A percentile compares a stretch with the other conserved stretches of the same genome.
phyloP scores from a whole-genome alignment of 2,797 vertebrate genomes.

The Melanotaenia boesemani region DNA sequence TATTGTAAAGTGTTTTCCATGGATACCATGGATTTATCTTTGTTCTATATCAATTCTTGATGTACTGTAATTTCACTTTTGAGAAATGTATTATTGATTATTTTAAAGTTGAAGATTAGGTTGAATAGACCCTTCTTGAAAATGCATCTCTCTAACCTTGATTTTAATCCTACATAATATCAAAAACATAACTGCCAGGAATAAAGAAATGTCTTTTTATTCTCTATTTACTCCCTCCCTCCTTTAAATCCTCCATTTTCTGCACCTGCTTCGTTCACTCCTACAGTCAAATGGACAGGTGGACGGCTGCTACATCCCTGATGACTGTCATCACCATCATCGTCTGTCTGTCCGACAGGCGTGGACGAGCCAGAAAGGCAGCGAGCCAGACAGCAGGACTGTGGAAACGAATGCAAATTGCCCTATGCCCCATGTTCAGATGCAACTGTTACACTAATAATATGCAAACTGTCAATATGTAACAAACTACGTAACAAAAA shows the following conservation, averaged over 20 bases:
- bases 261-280: conserved; percentile 72
- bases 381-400: conserved; percentile 62
- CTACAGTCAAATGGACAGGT: conserved; percentile 56
- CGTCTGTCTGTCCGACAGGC: conserved; percentile 69
- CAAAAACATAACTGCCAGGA: conserved; percentile 23
- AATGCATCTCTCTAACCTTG: conserved; percentile 19
- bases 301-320: conserved; percentile 68
- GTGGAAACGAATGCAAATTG: conserved; percentile 61
- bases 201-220: conserved; percentile 31
- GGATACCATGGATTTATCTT: neutral
- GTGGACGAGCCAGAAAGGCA: conserved; percentile 71
- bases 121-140: neutral
- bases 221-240: conserved; percentile 39
- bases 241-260: conserved; percentile 61
- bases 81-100: neutral
- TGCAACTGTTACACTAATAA: conserved; percentile 58
- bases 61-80: neutral
- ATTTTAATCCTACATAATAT: conserved; percentile 36
- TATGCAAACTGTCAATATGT: conserved; percentile 53
- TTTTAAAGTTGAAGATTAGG: conserved; percentile 3
- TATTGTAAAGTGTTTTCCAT: neutral
- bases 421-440: conserved; percentile 44
- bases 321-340: conserved; percentile 74
- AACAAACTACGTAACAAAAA: conserved; percentile 14
- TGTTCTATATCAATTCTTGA: neutral